Percentiles rank a stretch among this genome's conserved stretches.
Conservation (phyloP, 2,113 vertebrate species). For the Ellobius talpinus region DNA sequence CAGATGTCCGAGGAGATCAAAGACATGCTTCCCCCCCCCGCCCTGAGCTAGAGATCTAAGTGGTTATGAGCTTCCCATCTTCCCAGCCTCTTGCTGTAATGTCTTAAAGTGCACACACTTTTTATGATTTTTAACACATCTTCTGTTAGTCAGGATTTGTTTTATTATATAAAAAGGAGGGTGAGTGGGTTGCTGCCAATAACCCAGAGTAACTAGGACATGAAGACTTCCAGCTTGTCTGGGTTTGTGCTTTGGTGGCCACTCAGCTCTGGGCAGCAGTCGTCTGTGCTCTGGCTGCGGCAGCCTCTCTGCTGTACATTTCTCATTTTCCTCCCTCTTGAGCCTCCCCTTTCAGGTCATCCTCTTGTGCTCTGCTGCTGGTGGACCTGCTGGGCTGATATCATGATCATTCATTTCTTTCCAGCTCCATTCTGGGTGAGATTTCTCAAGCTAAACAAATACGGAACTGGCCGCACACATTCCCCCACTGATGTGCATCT, state of each 20-base stretch:
- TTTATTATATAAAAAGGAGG: not conserved
- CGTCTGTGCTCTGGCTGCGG: not conserved
- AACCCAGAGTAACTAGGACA: not conserved
- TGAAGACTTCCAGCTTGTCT: not conserved
- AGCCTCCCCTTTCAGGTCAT: not conserved
- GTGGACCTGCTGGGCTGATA: not conserved
- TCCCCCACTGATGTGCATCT: not conserved
- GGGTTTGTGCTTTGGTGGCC: not conserved
- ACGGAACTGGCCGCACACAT: no score
- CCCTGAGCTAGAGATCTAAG: not conserved
- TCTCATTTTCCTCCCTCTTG: not conserved
- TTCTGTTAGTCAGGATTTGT: not conserved
- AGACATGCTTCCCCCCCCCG: not conserved
- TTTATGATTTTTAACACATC: not conserved
- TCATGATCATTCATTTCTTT: no score
- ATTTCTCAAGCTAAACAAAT: not conserved
- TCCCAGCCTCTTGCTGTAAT: no score
- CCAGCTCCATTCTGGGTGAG: not conserved
- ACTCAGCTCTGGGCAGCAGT: not conserved
- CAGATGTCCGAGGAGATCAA: not conserved
- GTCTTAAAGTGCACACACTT: not conserved
- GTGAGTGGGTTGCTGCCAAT: not conserved
- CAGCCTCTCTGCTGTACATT: rapidly evolving
- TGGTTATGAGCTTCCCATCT: not conserved
- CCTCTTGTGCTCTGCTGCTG: rapidly evolving